These are phyloP conservation scores for Trissolcus japonicus DNA, from an alignment of 2,888 invertebrate genomes.

Conservation along the genomic window DNA sequence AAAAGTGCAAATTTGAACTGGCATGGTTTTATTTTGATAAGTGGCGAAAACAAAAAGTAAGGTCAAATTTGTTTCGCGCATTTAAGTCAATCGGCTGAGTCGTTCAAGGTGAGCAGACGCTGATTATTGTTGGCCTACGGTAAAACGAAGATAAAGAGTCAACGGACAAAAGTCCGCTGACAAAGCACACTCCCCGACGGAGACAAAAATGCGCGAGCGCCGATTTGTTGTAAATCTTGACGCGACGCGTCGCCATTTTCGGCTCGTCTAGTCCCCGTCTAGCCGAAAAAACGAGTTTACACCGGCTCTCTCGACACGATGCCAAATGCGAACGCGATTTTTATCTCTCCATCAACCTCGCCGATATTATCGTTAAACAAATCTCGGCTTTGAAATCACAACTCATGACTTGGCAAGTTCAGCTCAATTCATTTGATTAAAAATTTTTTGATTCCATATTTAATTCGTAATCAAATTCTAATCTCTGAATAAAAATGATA, in stretches of 20 bases:
- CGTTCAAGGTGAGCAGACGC: conserved; percentile 30
- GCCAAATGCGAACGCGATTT: conserved; percentile 5
- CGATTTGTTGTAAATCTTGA: conserved; percentile 24
- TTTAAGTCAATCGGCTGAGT: conserved; percentile 23
- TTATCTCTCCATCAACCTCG: conserved; percentile 3
- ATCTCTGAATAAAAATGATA: no score
- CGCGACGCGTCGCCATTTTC: conserved; percentile 30
- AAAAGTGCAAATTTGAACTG: conserved; percentile 14
- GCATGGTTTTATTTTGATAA: conserved; percentile 43
- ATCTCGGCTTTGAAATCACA: not conserved
- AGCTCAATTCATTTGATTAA: no score
- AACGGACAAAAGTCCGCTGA: conserved; percentile 10
- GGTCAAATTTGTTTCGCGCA: conserved; percentile 25
- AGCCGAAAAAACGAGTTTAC: conserved; percentile 17
- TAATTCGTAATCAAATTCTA: no score
- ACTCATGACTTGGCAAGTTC: conserved; percentile 1
- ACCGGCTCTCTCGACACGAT: not conserved
- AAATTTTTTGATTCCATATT: no score
- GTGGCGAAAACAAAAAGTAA: conserved; percentile 32
- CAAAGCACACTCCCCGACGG: not conserved
- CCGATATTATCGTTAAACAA: conserved; percentile 1
- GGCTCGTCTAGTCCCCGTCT: conserved; percentile 38
- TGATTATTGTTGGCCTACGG: not conserved
- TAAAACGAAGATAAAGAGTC: conserved; percentile 2
- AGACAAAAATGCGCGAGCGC: conserved; percentile 20